Base-by-base conservation (phyloP, 2,113 vertebrate species). In the Heteronetta atricapilla region DNA sequence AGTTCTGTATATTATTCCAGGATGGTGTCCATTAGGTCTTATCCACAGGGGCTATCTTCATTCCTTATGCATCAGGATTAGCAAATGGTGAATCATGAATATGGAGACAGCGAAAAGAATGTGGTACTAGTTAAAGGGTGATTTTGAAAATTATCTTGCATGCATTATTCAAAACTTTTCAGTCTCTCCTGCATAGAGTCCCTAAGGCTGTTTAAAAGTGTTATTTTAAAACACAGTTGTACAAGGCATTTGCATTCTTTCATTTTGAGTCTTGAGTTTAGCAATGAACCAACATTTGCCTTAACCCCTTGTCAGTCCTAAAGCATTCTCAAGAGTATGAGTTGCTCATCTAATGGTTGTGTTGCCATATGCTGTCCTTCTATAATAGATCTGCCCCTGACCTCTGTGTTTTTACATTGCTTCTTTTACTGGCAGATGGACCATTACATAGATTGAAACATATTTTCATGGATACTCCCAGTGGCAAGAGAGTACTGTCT, bases 1-100 rank as follows among this genome's bases (percentile, higher is more conserved):
- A 94, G 92, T 95, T 96, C 64, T 97, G 94, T 90, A 95, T 98
- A 98, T 98, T 98, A 98, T 98, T 98, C 96, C 98, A 98, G 97
- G 97, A 98, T 98, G 98, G 97, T 97, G 97, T 98, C 98, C 97
- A 98, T 98, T 98, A 98, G 96, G 95, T 96, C 95, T 96, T 97
- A 98, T 98, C 97, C 98, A 97, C 97, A 97, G 97, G 97, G 98
- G 98, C 98, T 97, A 98, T 98, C 98, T 98, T 97, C 97, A 97
- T 98, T 98, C 97, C 97, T 98, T 98, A 96, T 97, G 91, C 96
- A 97, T 91, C 97, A 97, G 89, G 95, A 96, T 97, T 96, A 97
- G 97, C 90, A 97, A 97, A 97, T 63, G 85, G 97, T 96, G 97
- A 98, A 98, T 98, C 97, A 93, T 94, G 97, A 97, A 94, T 91